Evolutionary conservation across 1,140 invertebrate genomes (phyloP).

Genomic region (Homarus americanus): DNA sequence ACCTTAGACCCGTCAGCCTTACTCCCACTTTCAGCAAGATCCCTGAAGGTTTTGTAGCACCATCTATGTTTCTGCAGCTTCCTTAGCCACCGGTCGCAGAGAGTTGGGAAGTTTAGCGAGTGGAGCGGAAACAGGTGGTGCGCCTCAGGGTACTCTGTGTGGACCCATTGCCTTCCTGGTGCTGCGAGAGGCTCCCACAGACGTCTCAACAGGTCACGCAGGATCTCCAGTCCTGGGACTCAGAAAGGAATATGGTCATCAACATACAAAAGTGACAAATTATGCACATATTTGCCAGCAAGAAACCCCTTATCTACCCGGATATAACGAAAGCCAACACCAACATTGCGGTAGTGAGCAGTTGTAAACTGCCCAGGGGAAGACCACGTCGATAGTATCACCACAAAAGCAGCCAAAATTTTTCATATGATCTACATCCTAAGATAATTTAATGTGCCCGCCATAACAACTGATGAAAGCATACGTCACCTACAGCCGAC

Average conservation of each 20-base stretch:
- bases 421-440: background rate
- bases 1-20: background rate
- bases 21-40: background rate
- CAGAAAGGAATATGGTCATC: background rate
- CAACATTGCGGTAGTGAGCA: background rate
- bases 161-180: background rate
- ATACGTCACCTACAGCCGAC: background rate
- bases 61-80: background rate
- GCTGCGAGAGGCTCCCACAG: background rate
- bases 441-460: background rate
- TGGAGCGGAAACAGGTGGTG: background rate
- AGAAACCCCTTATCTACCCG: background rate
- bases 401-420: background rate
- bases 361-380: background rate
- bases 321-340: background rate
- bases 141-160: too few relatives aligned
- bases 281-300: background rate
- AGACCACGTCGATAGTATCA: too few relatives aligned
- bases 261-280: background rate
- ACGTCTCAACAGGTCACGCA: background rate
- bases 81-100: background rate
- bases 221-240: background rate
- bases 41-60: background rate
- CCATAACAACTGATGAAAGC: constrained; percentile 5
- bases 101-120: background rate